A percentile compares a stretch with the other conserved stretches of the same genome.
Evolutionary conservation across 2,113 vertebrate genomes (phyloP).

Genomic region (Ariopsis seemanni): DNA sequence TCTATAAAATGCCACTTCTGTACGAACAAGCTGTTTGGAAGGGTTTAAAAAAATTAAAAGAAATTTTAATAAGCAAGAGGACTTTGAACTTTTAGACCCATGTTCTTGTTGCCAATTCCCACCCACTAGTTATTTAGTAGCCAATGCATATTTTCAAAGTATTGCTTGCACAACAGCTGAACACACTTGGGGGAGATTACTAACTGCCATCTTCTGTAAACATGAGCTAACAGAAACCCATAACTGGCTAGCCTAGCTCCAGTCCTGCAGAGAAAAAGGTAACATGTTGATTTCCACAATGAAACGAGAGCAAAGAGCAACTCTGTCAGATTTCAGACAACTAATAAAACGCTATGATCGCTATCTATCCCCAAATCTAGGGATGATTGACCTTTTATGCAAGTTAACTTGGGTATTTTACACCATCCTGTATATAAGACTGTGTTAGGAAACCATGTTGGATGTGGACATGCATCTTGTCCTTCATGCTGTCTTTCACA

Average conservation of each 20-base stretch:
- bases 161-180: neutral
- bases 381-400: no score
- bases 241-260: neutral
- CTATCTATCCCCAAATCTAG: neutral
- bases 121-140: neutral
- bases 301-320: neutral
- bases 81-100: neutral
- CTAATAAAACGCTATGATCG: neutral
- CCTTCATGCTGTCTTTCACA: slow-evolving; percentile 6
- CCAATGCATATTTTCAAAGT: neutral
- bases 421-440: neutral
- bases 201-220: neutral
- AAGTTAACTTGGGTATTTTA: neutral
- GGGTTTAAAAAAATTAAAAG: neutral
- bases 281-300: neutral
- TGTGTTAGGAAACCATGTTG: neutral
- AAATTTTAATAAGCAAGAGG: neutral
- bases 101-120: neutral
- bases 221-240: neutral
- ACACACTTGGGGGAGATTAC: neutral
- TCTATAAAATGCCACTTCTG: neutral
- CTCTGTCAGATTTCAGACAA: neutral
- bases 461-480: slow-evolving; percentile 1
- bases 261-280: neutral
- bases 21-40: neutral